Conservation (phyloP, 37 sponge, comb jelly and placozoan species). For the Beroe forskalii region DNA sequence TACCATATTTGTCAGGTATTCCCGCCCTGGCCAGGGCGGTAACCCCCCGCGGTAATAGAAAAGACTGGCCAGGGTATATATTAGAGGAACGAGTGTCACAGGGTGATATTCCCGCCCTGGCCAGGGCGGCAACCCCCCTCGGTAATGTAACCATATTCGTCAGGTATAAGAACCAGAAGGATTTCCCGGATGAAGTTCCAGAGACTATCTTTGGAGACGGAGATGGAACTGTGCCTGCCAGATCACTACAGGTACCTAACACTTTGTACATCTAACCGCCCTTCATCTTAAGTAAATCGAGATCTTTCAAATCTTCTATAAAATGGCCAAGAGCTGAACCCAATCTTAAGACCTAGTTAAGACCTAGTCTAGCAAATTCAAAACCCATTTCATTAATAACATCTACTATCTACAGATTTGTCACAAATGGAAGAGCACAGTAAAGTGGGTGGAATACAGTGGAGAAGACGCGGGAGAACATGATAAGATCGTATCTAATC, state of each 20-base stretch:
- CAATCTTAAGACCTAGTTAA: not conserved
- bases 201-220: not conserved
- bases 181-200: slow-evolving; percentile 33
- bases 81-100: too few relatives aligned
- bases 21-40: too few relatives aligned
- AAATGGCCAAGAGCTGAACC: not conserved
- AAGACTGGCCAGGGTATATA: too few relatives aligned
- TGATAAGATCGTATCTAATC: not conserved
- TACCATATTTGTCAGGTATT: too few relatives aligned
- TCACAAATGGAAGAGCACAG: slow-evolving; percentile 33
- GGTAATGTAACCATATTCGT: too few relatives aligned
- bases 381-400: not conserved
- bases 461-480: slow-evolving; percentile 26
- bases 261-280: not conserved
- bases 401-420: not conserved
- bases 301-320: not conserved
- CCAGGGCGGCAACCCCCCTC: too few relatives aligned
- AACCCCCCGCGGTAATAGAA: too few relatives aligned
- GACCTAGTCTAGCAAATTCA: too few relatives aligned
- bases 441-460: not conserved
- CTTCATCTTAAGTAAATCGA: not conserved
- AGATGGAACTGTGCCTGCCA: slow-evolving; percentile 32
- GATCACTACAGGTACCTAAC: slow-evolving; percentile 30
- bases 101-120: too few relatives aligned
- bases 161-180: slow-evolving; percentile 19